Evolutionary conservation across 2,888 invertebrate species (phyloP), one percentile per base, ranked within the genome.

Genomic region (Chrysina gloriosa): DNA sequence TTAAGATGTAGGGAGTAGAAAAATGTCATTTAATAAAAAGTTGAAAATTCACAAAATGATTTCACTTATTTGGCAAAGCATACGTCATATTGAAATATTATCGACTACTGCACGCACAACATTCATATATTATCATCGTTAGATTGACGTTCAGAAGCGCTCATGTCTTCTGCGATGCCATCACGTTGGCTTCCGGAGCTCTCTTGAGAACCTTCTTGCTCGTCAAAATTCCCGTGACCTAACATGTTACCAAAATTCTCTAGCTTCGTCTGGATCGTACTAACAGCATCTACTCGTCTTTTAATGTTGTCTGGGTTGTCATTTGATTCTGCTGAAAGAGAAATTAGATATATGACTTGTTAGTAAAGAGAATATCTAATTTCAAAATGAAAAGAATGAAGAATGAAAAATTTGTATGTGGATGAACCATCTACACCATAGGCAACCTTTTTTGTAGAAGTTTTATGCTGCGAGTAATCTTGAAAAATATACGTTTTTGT

Each of bases 201-300:
- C 14, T 54, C 56, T n/a, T 58, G 45, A 7, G 63, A 42, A 21
- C 45, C 31, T 50, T 63, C 67, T 23, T 63, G 67, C 7, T 63
- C 68, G 31, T 68, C 69, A 27, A 69, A 34, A 29, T 61, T 66
- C 19, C 66, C 70, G 65, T 74, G 74, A 2, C 73, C 71, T 7
- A 75, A 67, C 67, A 69, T 73, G 52, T 74, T 72, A 2, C 77
- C 76, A 19, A 77, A 70, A 25, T 71, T 72, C 69, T 79, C 76
- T 36, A 78, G 64, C 67, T 77, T 76, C 42, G 70, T 68, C 14
- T 77, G 78, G 19, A 79, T 77, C 29, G 77, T 72, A 39, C 70
- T 70, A 1, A 79, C 69, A 11, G 76, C 74, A 14, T 77, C 75
- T 36, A 78, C 75, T 52, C 76, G 73, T 11, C 75, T 69, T 63